Evolutionary conservation across 1,140 invertebrate species (phyloP).

Genomic region (Ceratina calcarata): DNA sequence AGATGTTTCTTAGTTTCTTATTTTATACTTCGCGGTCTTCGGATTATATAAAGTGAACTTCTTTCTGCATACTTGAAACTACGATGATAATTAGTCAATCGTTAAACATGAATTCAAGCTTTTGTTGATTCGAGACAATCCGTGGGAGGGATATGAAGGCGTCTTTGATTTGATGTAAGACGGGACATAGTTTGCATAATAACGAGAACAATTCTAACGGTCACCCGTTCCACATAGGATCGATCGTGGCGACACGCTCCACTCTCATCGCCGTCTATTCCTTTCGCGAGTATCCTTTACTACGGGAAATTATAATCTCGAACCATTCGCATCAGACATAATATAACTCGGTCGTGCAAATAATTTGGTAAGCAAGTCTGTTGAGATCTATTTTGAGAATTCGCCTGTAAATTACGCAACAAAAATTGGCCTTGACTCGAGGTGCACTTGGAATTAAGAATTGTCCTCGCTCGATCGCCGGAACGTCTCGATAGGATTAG

Average conservation of each 20-base stretch:
- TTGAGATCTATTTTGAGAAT: too few relatives aligned
- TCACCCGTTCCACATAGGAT: constrained; percentile 43
- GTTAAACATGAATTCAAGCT: too few relatives aligned
- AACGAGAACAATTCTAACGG: constrained; percentile 56
- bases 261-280: neutral
- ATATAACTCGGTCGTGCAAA: too few relatives aligned
- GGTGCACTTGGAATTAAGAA: neutral
- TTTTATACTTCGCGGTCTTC: too few relatives aligned
- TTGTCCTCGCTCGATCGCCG: neutral
- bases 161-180: neutral
- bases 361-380: too few relatives aligned
- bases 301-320: too few relatives aligned
- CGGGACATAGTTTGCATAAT: constrained; percentile 48
- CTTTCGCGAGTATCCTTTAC: neutral
- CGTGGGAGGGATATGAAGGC: constrained; percentile 4
- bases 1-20: too few relatives aligned
- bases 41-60: too few relatives aligned
- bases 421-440: neutral
- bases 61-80: too few relatives aligned
- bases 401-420: neutral
- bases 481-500: neutral
- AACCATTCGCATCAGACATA: too few relatives aligned
- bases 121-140: constrained; percentile 15
- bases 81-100: too few relatives aligned
- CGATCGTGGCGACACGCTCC: constrained; percentile 41